Evolutionary conservation across 1,140 invertebrate genomes (phyloP), one percentile per base, ranked within the genome.

Genomic region (Coenobita brevimanus): DNA sequence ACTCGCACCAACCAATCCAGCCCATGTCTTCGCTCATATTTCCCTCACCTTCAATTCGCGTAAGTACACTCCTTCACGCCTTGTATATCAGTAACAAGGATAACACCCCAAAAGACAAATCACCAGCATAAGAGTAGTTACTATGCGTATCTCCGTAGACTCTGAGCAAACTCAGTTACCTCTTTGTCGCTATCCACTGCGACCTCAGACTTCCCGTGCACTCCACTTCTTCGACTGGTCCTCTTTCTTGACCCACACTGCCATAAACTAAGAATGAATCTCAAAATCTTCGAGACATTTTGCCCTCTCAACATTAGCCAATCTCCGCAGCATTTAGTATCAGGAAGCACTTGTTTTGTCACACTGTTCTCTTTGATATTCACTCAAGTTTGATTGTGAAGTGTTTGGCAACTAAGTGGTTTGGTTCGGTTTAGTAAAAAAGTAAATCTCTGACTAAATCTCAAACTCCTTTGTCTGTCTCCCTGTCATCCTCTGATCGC

Each of bases 1-100:
- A 33, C 64, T 89, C 17, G 78, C 89, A 2, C 50, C 82, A 10
- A 24, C 17, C 41, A 89, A 89, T 71, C 83, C 83, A 1, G 27
- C 41, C 21, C 76, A 89, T 43, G 82, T 89, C 3, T 13, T 78
- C 30, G 43, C n/a, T 3, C 64, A 78, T 38, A 64, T 87, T 33
- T 17, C 15, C 1, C 75, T 87, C n/a, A 80, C 46, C 21, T 87
- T 79, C 41, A 79, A 80, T 64, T 43, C 60, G 13, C 43, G 81
- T 82, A 30, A 71, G 81, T 82, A 8, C 50, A n/a, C 3, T 21
- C 1, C 30, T 24, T 21, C n/a, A 71, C n/a, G n/a, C 67, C 17
- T 15, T n/a, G 10, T n/a, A 24, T 62, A n/a, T 24, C 57, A 62
- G 4, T n/a, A 57, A 57, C 2, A 62, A 4, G 57, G 57, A 62